These are phyloP conservation scores for Plumapathes pennacea DNA, from an alignment of 92 coral and sea anemone species.

Conservation along the genomic window DNA sequence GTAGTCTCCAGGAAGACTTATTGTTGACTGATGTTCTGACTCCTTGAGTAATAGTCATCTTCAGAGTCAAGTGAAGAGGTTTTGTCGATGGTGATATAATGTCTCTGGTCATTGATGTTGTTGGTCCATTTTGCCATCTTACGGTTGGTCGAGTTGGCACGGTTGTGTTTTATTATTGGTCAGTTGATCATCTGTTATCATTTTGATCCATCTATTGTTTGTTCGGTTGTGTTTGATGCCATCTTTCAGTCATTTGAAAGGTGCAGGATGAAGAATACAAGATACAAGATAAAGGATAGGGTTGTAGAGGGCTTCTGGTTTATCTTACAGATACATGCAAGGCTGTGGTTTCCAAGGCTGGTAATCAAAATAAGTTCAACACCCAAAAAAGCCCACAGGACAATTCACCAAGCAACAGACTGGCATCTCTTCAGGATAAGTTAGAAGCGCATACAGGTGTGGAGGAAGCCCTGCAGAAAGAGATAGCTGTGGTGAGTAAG, in stretches of 20 bases:
- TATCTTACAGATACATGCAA: neutral
- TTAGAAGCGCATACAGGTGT: neutral
- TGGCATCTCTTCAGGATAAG: neutral
- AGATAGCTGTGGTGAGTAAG: neutral
- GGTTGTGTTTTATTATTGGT: too few species aligned
- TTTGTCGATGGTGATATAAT: too few species aligned
- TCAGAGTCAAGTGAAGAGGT: too few species aligned
- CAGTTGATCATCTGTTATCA: too few species aligned
- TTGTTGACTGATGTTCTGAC: too few species aligned
- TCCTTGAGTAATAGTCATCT: too few species aligned
- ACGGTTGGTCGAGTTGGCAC: too few species aligned
- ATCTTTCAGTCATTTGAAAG: slow-evolving; percentile 49
- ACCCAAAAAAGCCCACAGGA: neutral
- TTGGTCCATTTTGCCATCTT: too few species aligned
- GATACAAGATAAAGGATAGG: slow-evolving; percentile 31
- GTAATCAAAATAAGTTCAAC: neutral
- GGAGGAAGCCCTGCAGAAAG: neutral
- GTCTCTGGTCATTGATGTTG: too few species aligned
- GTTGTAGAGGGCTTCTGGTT: neutral
- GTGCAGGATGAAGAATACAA: slow-evolving; percentile 68
- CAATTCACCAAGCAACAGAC: neutral
- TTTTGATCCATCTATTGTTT: too few species aligned
- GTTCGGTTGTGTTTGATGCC: too few species aligned
- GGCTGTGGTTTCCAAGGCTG: neutral
- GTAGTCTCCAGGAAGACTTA: too few species aligned